These are phyloP conservation scores for Acrocephalus scirpaceus DNA, from an alignment of 2,797 vertebrate species.

Conservation along the genomic window DNA sequence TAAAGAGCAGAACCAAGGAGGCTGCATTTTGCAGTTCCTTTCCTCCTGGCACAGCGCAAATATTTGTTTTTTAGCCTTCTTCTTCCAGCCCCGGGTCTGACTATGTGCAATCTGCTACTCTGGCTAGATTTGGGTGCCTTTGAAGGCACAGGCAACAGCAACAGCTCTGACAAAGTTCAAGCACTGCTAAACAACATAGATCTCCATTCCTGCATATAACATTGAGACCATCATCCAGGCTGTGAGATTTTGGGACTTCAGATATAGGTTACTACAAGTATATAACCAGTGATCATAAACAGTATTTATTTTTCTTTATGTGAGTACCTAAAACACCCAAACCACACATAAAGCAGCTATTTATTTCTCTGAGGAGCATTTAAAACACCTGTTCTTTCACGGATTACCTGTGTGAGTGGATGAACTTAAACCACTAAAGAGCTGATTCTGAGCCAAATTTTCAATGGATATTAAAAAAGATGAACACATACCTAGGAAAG, in stretches of 20 bases:
- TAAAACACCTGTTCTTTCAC: conserved; percentile 30
- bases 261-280: not conserved
- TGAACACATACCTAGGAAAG: not conserved
- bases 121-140: not conserved
- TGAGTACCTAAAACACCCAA: not conserved
- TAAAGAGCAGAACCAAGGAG: not conserved
- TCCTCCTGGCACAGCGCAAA: not conserved
- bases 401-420: not conserved
- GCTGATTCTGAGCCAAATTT: conserved; percentile 49
- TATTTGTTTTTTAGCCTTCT: not conserved
- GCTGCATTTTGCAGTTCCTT: not conserved
- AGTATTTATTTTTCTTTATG: conserved; percentile 16
- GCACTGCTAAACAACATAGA: not conserved
- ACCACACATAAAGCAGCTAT: not conserved
- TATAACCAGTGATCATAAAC: not conserved
- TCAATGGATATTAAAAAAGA: conserved; percentile 40
- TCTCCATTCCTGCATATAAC: not conserved
- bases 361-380: conserved; percentile 26
- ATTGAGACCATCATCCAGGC: not conserved
- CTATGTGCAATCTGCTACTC: not conserved
- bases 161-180: not conserved
- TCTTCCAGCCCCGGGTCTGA: not conserved
- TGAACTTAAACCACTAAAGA: conserved; percentile 11
- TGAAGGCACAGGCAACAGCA: not conserved
- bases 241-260: not conserved